Percentiles rank a stretch among this genome's conserved stretches.
These are phyloP conservation scores for Mythimna pallens DNA, from an alignment of 2,888 invertebrate species.

Conservation along the genomic window DNA sequence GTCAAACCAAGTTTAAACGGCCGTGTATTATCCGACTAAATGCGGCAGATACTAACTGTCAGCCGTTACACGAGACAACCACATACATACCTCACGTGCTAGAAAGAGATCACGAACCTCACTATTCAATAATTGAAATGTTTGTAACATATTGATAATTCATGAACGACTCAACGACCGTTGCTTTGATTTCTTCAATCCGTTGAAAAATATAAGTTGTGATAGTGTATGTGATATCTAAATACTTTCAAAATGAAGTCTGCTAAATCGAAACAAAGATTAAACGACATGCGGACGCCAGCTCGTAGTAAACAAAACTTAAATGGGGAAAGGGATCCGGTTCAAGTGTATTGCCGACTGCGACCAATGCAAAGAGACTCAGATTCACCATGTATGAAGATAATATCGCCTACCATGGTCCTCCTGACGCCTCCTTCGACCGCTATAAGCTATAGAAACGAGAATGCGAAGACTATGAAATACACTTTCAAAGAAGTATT, in stretches of 20 bases:
- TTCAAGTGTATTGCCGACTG: slow-evolving; percentile 97
- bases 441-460: slow-evolving; percentile 91
- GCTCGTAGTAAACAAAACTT: slow-evolving; percentile 86
- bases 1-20: slow-evolving; percentile 60
- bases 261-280: slow-evolving; percentile 85
- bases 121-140: slow-evolving; percentile 60
- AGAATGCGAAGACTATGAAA: slow-evolving; percentile 92
- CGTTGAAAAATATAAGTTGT: slow-evolving; percentile 71
- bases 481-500: slow-evolving; percentile 97
- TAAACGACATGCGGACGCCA: slow-evolving; percentile 87
- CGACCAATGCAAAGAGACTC: slow-evolving; percentile 94
- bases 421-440: slow-evolving; percentile 92
- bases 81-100: slow-evolving; percentile 17
- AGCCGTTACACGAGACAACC: slow-evolving; percentile 62
- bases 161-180: slow-evolving; percentile 84
- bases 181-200: slow-evolving; percentile 83
- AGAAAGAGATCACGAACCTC: slow-evolving; percentile 63
- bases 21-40: slow-evolving; percentile 66
- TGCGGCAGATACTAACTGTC: slow-evolving; percentile 57
- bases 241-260: slow-evolving; percentile 81
- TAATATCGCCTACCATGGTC: slow-evolving; percentile 93
- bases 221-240: slow-evolving; percentile 68
- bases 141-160: slow-evolving; percentile 69
- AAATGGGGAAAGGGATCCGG: slow-evolving; percentile 92
- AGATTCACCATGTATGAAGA: slow-evolving; percentile 92